phyloP scores from a whole-genome alignment of 2,888 invertebrate species.

The Zootermopsis nevadensis region DNA sequence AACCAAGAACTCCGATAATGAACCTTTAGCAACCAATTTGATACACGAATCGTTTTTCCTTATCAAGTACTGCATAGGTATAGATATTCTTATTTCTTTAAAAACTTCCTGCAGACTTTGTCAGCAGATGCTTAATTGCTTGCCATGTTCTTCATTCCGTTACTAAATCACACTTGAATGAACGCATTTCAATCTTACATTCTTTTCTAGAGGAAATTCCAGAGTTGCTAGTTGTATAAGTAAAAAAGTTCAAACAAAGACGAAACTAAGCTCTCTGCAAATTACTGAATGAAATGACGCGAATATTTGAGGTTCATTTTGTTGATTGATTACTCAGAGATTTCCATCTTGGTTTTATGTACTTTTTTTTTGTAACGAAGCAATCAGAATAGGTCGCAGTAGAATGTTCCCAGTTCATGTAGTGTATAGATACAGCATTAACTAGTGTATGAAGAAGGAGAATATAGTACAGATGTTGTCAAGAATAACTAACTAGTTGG shows the following conservation, averaged over 20 bases:
- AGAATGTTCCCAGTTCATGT: neutral
- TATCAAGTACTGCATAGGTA: neutral
- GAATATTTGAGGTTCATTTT: constrained; percentile 14
- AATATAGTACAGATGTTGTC: too few relatives aligned
- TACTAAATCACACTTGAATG: constrained; percentile 13
- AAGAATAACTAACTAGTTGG: too few relatives aligned
- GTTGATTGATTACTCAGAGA: constrained; percentile 18
- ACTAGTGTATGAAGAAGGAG: neutral
- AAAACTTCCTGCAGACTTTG: constrained; percentile 8
- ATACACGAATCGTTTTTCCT: neutral
- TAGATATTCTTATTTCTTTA: constrained; percentile 2
- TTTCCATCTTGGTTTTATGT: neutral
- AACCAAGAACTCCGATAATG: neutral
- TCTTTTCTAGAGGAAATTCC: neutral
- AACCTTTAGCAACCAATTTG: neutral
- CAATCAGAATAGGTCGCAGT: neutral
- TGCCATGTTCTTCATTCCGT: constrained; percentile 14
- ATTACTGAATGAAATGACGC: constrained; percentile 17
- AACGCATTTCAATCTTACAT: neutral
- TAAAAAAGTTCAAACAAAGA: constrained; percentile 9
- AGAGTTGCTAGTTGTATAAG: neutral
- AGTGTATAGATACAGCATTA: neutral
- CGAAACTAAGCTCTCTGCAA: constrained; percentile 16
- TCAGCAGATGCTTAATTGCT: constrained; percentile 38
- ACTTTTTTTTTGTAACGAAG: constrained; percentile 13